These are phyloP conservation scores for Acrossocheilus wenchowensis DNA, from an alignment of 2,797 vertebrate species.

Conservation along the genomic window DNA sequence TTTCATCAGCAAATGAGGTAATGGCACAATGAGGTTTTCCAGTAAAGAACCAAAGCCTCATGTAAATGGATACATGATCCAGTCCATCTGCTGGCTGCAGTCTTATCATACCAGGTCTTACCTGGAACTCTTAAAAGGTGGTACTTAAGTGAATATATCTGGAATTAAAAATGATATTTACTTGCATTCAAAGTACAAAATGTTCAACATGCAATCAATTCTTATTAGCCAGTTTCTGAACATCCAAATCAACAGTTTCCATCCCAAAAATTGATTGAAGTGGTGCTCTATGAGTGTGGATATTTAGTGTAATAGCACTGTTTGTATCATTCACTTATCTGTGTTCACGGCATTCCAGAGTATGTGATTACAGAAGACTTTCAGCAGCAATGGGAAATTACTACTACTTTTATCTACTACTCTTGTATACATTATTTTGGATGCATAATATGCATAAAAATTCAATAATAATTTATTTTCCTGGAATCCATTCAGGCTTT, in stretches of 20 bases:
- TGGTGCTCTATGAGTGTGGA: background rate
- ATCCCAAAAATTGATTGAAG: background rate
- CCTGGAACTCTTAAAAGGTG: background rate
- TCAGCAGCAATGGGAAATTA: background rate
- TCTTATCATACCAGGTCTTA: constrained; percentile 28
- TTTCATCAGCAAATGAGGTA: constrained; percentile 56
- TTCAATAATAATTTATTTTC: background rate
- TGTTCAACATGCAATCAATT: background rate
- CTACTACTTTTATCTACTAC: background rate
- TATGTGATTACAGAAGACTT: background rate
- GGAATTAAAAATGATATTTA: background rate
- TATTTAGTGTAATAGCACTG: background rate
- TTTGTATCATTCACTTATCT: background rate
- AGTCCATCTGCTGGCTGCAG: constrained; percentile 32
- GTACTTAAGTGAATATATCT: background rate
- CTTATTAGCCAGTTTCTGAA: background rate
- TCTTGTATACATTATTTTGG: background rate
- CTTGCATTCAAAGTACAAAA: background rate
- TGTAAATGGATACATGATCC: constrained; percentile 26
- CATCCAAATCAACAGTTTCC: background rate
- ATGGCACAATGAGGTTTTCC: constrained; percentile 45
- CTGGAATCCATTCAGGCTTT: background rate
- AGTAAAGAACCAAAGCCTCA: constrained; percentile 39
- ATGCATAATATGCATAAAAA: background rate
- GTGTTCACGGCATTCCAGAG: background rate